Evolutionary conservation across 2,888 invertebrate genomes (phyloP).

Genomic region (Cosmia pyralina): DNA sequence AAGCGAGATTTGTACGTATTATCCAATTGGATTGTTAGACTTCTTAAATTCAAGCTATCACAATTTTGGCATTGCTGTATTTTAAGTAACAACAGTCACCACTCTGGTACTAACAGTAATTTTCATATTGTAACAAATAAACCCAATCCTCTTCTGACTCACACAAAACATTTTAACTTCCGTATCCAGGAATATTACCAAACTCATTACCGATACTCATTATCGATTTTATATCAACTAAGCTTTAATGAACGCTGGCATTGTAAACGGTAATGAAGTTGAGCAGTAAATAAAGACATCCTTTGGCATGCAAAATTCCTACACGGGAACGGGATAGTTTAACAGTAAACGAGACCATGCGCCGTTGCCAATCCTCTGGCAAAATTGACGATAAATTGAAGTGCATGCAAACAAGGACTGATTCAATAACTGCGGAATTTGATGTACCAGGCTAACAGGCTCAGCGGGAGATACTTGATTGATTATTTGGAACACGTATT

Average conservation of each 20-base stretch:
- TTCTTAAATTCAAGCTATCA: neutral
- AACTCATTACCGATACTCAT: constrained; percentile 28
- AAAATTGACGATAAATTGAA: constrained; percentile 74
- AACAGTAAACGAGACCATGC: constrained; percentile 52
- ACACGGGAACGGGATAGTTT: constrained; percentile 55
- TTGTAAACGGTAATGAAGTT: constrained; percentile 52
- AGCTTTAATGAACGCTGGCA: constrained; percentile 37
- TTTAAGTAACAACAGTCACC: neutral
- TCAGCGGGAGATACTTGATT: constrained; percentile 50
- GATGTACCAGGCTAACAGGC: constrained; percentile 56
- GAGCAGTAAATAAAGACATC: constrained; percentile 52
- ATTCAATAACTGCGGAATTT: constrained; percentile 68
- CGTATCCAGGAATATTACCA: constrained; percentile 7
- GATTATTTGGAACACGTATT: constrained; percentile 51
- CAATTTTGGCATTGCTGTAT: neutral
- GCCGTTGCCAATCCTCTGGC: constrained; percentile 68
- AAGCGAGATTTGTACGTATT: neutral
- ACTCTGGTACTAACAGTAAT: neutral
- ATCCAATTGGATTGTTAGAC: neutral
- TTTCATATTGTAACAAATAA: neutral
- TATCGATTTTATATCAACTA: constrained; percentile 39
- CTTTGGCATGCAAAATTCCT: constrained; percentile 59
- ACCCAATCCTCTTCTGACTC: neutral
- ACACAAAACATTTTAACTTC: neutral
- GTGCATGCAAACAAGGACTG: constrained; percentile 71